Conservation (phyloP, 2,888 invertebrate genomes). For the Dicyrtomina minuta region DNA sequence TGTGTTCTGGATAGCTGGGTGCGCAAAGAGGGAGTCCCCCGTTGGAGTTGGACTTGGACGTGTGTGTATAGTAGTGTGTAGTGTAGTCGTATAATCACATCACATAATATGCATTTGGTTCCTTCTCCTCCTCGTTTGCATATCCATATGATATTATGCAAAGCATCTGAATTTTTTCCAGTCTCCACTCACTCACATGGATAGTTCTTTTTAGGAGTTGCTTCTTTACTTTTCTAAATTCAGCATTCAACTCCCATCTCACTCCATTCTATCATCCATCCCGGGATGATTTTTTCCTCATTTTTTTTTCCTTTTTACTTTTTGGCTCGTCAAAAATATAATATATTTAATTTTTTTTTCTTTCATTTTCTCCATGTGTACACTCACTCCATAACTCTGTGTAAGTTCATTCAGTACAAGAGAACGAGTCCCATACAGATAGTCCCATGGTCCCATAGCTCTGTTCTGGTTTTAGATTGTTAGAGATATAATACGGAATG, state of each 20-base stretch:
- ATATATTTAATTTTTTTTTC: constrained; percentile 2
- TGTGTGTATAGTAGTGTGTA: too few species aligned
- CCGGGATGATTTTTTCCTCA: neutral
- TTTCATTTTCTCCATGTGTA: constrained; percentile 17
- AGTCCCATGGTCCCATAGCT: too few species aligned
- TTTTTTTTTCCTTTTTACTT: constrained; percentile 13
- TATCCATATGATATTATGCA: constrained; percentile 27
- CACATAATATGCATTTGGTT: too few species aligned
- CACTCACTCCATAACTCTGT: too few species aligned
- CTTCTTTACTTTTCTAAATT: constrained; percentile 6
- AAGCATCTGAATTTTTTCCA: constrained; percentile 26
- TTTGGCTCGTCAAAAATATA: constrained; percentile 8
- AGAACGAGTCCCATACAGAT: too few species aligned
- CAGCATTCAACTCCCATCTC: constrained; percentile 18
- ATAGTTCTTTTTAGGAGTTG: constrained; percentile 10
- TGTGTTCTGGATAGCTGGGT: constrained; percentile 1
- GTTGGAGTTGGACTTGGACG: too few species aligned
- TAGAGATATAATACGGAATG: neutral
- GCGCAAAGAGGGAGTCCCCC: constrained; percentile 21
- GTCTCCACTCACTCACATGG: constrained; percentile 25
- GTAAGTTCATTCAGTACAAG: too few species aligned
- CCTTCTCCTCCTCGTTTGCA: constrained; percentile 19
- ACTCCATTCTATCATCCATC: neutral
- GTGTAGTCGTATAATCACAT: too few species aligned
- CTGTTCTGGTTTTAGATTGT: too few species aligned